Base-by-base conservation (phyloP, 1,140 invertebrate species). In the Penaeus indicus region DNA sequence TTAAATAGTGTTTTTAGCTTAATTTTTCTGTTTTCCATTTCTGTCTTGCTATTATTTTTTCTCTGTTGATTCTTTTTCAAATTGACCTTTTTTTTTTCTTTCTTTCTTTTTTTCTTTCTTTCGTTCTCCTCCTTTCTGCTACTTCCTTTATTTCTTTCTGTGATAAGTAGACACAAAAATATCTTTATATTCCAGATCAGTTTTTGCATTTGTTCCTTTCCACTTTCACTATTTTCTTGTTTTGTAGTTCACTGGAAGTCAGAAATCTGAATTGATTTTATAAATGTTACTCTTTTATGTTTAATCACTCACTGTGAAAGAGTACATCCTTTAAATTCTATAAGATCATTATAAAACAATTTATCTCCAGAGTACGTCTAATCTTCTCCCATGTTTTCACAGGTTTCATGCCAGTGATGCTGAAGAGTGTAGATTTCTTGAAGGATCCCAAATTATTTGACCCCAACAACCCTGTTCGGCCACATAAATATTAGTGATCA, bases 381-480 rank as follows among this genome's bases (percentile, higher is more conserved):
- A 90, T 79, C 92, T 93, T 25, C 2, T 75, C 19, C 27, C 18
- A 72, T 64, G 38, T 64, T 61, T 64, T 54, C 64, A 38, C 91
- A 94, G 95, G 94, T 85, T 94, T 96, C 42, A 97, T 98, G 96
- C 94, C 96, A 0, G 94, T 94, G 78, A 95, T 96, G 92, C 93
- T 95, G 75, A 98, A 98, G 92, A 95, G 96, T 88, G 94, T 95
- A 60, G 93, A 94, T 77, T 98, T 96, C 92, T 91, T 96, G 3
- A 94, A 96, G 88, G 97, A 98, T 94, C 97, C 97, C 54, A 95
- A 96, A 92, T 92, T 98, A 21, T 98, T 97, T 93, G 95, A 98
- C 93, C 96, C 96, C 1, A 96, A 97, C 91, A 94, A 94, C 88
- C 97, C 97, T 11, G 93, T 97, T 25, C 94, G 96, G 91, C 95